A percentile compares a stretch with the other conserved stretches of the same genome.
These are phyloP conservation scores for Drosophila falleni DNA, from an alignment of 2,888 invertebrate genomes.

Conservation along the genomic window DNA sequence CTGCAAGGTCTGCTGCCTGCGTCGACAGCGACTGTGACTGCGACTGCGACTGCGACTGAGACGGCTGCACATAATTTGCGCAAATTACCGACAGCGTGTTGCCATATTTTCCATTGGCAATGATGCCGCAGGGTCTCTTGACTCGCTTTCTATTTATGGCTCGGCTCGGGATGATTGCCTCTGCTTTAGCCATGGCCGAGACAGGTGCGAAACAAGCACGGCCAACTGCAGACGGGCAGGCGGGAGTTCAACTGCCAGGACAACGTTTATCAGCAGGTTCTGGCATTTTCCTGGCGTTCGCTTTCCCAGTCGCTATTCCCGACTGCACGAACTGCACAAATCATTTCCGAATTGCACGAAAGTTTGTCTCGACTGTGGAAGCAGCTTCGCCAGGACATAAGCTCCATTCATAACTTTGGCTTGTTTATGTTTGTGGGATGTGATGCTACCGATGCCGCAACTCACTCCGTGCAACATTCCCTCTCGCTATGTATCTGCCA, in stretches of 20 bases:
- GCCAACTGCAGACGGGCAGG: constrained; percentile 23
- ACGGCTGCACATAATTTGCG: constrained; percentile 79
- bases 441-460: constrained; percentile 70
- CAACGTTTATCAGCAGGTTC: constrained; percentile 69
- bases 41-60: constrained; percentile 20
- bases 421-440: constrained; percentile 83
- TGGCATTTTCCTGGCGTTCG: constrained; percentile 27
- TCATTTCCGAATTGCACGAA: constrained; percentile 81
- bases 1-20: constrained; percentile 47
- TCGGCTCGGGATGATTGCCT: constrained; percentile 39
- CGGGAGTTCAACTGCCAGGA: constrained; percentile 31
- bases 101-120: constrained; percentile 74
- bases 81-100: constrained; percentile 80
- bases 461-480: constrained; percentile 36
- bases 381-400: constrained; percentile 72
- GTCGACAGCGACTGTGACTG: constrained; percentile 10
- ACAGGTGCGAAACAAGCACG: constrained; percentile 81
- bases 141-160: constrained; percentile 62
- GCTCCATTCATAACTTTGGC: constrained; percentile 77
- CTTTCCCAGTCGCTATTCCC: constrained; percentile 21
- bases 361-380: constrained; percentile 74
- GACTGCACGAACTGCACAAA: constrained; percentile 80
- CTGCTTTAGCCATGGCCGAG: constrained; percentile 20
- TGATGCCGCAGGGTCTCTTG: constrained; percentile 67
- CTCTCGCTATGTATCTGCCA: not conserved